These are phyloP conservation scores for Xiphorhynchus elegans DNA, from an alignment of 2,113 vertebrate genomes.

Conservation along the genomic window DNA sequence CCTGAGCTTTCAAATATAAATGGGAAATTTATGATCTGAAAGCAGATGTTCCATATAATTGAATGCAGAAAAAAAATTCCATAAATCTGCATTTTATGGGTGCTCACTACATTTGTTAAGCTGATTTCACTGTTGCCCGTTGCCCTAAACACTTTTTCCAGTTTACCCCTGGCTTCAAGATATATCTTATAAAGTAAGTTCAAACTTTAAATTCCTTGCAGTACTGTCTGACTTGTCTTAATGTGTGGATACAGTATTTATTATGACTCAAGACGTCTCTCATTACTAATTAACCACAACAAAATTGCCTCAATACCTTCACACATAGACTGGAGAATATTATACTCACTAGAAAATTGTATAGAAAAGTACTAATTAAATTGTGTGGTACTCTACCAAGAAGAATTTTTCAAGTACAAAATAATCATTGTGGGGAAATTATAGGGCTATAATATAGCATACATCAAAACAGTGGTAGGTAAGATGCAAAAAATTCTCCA, in stretches of 20 bases:
- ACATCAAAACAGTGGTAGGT: neutral
- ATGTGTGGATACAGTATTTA: neutral
- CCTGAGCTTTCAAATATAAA: neutral
- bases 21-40: neutral
- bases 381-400: neutral
- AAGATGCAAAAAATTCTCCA: neutral
- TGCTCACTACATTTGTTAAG: neutral
- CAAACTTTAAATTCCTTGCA: neutral
- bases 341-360: neutral
- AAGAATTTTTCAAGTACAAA: neutral
- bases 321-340: neutral
- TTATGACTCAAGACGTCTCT: neutral
- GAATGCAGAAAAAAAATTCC: neutral
- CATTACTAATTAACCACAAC: neutral
- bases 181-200: neutral
- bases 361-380: slow-evolving; percentile 11
- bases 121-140: neutral
- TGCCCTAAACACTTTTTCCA: neutral
- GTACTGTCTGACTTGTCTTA: neutral
- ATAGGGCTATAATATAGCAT: neutral
- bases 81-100: neutral
- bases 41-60: neutral
- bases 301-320: neutral
- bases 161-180: neutral
- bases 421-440: neutral